These are phyloP conservation scores for Ondatra zibethicus DNA, from an alignment of 2,113 vertebrate species.

Conservation along the genomic window DNA sequence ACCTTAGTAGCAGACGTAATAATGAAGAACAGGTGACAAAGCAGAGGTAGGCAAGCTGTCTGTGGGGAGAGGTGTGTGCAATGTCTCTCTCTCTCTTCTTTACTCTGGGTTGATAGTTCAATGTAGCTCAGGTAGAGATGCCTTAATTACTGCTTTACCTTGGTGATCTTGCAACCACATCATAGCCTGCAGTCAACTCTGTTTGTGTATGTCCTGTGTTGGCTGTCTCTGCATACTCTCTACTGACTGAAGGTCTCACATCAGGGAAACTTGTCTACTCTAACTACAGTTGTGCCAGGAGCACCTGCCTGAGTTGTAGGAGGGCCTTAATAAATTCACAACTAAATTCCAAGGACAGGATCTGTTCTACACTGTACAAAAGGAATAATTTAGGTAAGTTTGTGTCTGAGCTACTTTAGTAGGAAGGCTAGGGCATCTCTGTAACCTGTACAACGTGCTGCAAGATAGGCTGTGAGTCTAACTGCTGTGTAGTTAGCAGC, in stretches of 20 bases:
- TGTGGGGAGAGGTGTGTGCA: background rate
- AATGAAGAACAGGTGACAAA: background rate
- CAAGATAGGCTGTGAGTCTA: background rate
- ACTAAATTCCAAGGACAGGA: background rate
- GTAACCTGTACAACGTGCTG: background rate
- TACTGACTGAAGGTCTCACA: background rate
- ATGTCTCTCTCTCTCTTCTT: background rate
- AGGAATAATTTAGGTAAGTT: background rate
- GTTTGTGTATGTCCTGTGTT: background rate
- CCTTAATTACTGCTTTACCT: background rate
- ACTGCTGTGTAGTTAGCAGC: background rate
- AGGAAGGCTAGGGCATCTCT: background rate
- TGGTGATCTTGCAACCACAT: background rate
- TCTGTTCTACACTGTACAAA: slow-evolving; percentile 1
- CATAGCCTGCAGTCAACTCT: background rate
- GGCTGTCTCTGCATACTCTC: background rate
- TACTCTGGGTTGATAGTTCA: background rate
- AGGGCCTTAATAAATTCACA: background rate
- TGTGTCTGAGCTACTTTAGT: background rate
- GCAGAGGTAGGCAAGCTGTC: background rate
- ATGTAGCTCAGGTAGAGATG: background rate
- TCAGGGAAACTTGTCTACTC: background rate
- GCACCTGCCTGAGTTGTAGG: background rate
- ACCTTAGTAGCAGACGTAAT: background rate
- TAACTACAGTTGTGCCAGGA: background rate